Evolutionary conservation across 2,888 invertebrate species (phyloP), one percentile per base, ranked within the genome.

Genomic region (Polylopha cassiicola): DNA sequence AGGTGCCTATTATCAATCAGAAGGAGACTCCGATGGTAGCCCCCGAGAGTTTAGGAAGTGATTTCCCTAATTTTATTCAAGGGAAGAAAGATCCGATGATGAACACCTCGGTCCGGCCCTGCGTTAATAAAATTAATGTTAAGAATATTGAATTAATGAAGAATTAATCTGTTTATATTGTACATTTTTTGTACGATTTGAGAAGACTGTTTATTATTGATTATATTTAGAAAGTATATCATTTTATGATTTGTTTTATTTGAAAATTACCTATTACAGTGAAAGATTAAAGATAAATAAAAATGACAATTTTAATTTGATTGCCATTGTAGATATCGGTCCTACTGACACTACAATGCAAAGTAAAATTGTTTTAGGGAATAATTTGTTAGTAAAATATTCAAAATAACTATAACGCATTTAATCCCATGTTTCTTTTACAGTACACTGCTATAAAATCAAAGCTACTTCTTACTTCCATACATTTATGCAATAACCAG

Each of bases 371-470:
- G n/a, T n/a, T n/a, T n/a, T n/a, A n/a, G n/a, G n/a, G n/a, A n/a
- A n/a, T n/a, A n/a, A n/a, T n/a, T n/a, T n/a, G n/a, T n/a, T n/a
- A n/a, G n/a, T n/a, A n/a, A n/a, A n/a, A n/a, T n/a, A n/a, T n/a
- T n/a, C n/a, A n/a, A n/a, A n/a, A n/a, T n/a, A n/a, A n/a, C n/a
- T n/a, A n/a, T n/a, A n/a, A n/a, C n/a, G n/a, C n/a, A n/a, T n/a
- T n/a, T n/a, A n/a, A n/a, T n/a, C n/a, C n/a, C n/a, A n/a, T n/a
- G n/a, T n/a, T n/a, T n/a, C n/a, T 50, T 53, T 55, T 57, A 37
- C 30, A 52, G 68, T 92, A 92, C 23, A 90, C 78, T 10, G 89
- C 89, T 50, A 93, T 90, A 59, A 88, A 88, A 71, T 93, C 92
- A 48, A 81, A 78, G 23, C 89, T 89, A 44, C 80, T 68, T 48